phyloP scores from a whole-genome alignment of 2,113 vertebrate species.

The Glaucidium brasilianum region DNA sequence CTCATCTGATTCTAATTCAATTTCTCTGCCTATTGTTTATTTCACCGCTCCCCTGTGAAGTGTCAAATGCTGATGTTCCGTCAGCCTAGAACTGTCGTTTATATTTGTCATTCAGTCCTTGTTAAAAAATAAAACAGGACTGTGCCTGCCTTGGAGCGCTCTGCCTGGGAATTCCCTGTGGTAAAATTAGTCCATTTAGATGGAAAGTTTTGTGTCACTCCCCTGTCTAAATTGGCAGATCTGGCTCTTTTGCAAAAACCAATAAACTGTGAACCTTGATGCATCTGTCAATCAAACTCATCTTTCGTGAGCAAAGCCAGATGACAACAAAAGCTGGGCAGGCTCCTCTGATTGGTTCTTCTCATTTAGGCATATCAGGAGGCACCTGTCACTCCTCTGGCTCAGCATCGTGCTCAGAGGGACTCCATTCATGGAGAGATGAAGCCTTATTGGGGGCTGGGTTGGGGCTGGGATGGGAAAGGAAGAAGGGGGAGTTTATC shows the following conservation, averaged over 20 bases:
- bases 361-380: slow-evolving; percentile 90
- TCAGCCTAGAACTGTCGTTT: slow-evolving; percentile 86
- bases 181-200: slow-evolving; percentile 93
- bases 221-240: slow-evolving; percentile 93
- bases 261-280: slow-evolving; percentile 94
- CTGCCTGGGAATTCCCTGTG: slow-evolving; percentile 89
- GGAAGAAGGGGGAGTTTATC: slow-evolving; percentile 52
- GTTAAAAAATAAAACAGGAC: slow-evolving; percentile 85
- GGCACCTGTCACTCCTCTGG: slow-evolving; percentile 84
- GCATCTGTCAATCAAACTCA: slow-evolving; percentile 90
- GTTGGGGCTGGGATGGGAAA: neutral
- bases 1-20: slow-evolving; percentile 84
- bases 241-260: slow-evolving; percentile 89
- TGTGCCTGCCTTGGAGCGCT: slow-evolving; percentile 77
- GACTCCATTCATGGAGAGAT: slow-evolving; percentile 60
- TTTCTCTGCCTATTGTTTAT: slow-evolving; percentile 87
- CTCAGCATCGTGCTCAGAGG: slow-evolving; percentile 68
- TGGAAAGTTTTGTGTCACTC: slow-evolving; percentile 95
- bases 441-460: slow-evolving; percentile 55
- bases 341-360: slow-evolving; percentile 79
- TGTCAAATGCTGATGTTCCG: slow-evolving; percentile 87
- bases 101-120: slow-evolving; percentile 93
- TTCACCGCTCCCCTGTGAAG: slow-evolving; percentile 87
- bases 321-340: slow-evolving; percentile 84
- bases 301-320: slow-evolving; percentile 83